Base-by-base conservation (phyloP, 2,113 vertebrate genomes). In the Grus americana region DNA sequence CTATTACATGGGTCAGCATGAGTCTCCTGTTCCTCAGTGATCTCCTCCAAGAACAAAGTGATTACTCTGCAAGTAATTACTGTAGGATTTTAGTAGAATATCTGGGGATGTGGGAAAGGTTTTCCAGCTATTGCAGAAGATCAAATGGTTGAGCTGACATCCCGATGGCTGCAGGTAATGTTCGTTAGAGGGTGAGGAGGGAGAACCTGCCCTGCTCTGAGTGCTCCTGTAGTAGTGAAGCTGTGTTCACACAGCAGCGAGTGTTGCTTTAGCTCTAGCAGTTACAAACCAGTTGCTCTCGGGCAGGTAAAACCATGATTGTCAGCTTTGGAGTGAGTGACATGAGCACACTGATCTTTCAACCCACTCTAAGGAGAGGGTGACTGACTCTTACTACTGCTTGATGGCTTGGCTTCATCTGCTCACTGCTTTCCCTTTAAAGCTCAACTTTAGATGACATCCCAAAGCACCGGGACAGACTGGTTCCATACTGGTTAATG, bases 181-280 rank as follows among this genome's bases (percentile, higher is more conserved):
- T 36, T 75, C 47, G 6, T 42, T 10, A 12, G 55, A 62, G 52
- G n/a, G 36, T 32, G 62, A 8, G 0, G 1, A 63, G 54, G 9
- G 14, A 46, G 75, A 58, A 42, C 22, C 42, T 58, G 84, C 11
- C 3, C 19, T 63, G 79, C 78, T 58, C 46, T 52, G 34, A 12
- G 42, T 5, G 70, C 23, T 54, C 6, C 80, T 1, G 4, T 15
- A 14, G 80, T 2, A 10, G 23, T 1, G 19, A 81, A 70, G 26
- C 46, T 24, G 78, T 7, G 19, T 26, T 49, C 7, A 8, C 57
- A 2, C 0, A 0, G 47, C 1, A 3, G 12, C 0, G 0, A n/a
- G 11, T 2, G 4, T 34, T 70, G 46, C 55, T 65, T 40, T 38
- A 58, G 47, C 70, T 68, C n/a, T 8, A 9, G 50, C 42, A 54